phyloP scores from a whole-genome alignment of 1,140 invertebrate genomes.

The Cherax quadricarinatus region DNA sequence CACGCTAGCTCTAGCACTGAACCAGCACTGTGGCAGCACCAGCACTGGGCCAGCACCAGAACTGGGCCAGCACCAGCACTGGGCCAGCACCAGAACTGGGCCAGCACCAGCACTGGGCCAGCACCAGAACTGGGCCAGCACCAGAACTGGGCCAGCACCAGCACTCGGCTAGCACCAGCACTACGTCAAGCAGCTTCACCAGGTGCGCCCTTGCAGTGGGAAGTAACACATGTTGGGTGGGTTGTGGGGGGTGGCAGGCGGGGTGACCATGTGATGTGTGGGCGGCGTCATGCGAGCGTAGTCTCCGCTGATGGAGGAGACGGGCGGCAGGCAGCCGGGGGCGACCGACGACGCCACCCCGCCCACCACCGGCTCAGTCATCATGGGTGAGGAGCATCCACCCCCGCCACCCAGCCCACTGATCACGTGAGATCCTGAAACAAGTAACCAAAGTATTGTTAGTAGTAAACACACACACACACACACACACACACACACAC shows the following conservation, averaged over 20 bases:
- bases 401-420: slow-evolving; percentile 38
- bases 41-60: not conserved
- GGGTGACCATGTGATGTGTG: slow-evolving; percentile 60
- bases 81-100: slow-evolving; percentile 46
- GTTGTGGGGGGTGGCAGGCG: slow-evolving; percentile 60
- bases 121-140: too few species aligned
- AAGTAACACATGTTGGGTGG: slow-evolving; percentile 68
- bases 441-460: not conserved
- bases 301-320: slow-evolving; percentile 59
- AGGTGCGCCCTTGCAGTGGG: slow-evolving; percentile 64
- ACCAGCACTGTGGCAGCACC: too few species aligned
- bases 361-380: slow-evolving; percentile 50
- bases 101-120: not conserved
- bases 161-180: not conserved
- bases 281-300: slow-evolving; percentile 65
- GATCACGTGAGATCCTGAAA: slow-evolving; percentile 53
- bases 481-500: too few species aligned
- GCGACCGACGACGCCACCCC: slow-evolving; percentile 39
- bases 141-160: not conserved
- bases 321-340: slow-evolving; percentile 60
- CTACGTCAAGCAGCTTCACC: slow-evolving; percentile 19
- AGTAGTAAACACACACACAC: too few species aligned
- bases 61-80: slow-evolving; percentile 9
- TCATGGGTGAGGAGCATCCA: slow-evolving; percentile 61
- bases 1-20: too few species aligned